phyloP scores from a whole-genome alignment of 2,888 invertebrate species.

The Tillus elongatus region DNA sequence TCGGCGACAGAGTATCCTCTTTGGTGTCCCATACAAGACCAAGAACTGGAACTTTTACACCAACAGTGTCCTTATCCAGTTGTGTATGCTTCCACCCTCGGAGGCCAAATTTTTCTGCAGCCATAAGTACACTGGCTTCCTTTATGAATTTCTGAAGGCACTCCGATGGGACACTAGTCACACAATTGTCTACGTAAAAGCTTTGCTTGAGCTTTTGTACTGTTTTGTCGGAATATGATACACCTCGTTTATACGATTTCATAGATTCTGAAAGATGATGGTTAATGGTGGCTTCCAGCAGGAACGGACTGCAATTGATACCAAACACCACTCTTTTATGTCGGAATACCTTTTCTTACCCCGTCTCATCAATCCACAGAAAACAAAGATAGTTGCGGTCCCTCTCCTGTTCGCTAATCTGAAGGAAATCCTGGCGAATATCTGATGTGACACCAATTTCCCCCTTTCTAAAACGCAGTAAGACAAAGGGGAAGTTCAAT shows the following conservation, averaged over 20 bases:
- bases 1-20: conserved; percentile 9
- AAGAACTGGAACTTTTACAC: conserved; percentile 15
- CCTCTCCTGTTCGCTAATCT: conserved; percentile 21
- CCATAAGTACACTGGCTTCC: conserved; percentile 13
- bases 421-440: conserved; percentile 31
- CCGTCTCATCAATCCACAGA: conserved; percentile 20
- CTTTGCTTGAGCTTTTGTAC: conserved; percentile 11
- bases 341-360: conserved; percentile 13
- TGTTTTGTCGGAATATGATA: conserved; percentile 11
- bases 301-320: conserved; percentile 19
- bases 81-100: conserved; percentile 19
- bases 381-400: conserved; percentile 28
- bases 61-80: conserved; percentile 17
- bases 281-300: conserved; percentile 16
- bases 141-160: conserved; percentile 13
- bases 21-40: conserved; percentile 11
- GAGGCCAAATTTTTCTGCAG: conserved; percentile 16
- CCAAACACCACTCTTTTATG: conserved; percentile 19
- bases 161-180: conserved; percentile 14
- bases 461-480: conserved; percentile 18
- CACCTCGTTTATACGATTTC: conserved; percentile 4
- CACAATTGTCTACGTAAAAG: conserved; percentile 22
- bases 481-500: conserved; percentile 18
- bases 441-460: conserved; percentile 24
- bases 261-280: conserved; percentile 10